Base-by-base conservation (phyloP, 2,113 vertebrate species). In the Corythaixoides concolor region DNA sequence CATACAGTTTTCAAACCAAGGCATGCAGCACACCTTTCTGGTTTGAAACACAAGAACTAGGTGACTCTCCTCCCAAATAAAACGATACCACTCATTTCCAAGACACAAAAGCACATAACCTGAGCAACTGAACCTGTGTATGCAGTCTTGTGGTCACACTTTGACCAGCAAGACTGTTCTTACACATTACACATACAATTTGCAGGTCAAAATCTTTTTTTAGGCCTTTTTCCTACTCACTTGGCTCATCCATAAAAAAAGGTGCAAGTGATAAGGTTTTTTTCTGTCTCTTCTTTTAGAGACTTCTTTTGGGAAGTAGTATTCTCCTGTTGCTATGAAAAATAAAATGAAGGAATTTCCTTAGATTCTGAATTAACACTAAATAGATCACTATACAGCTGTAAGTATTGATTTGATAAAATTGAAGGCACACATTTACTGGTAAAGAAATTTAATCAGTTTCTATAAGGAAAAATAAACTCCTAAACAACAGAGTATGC, bases 31-130 rank as follows among this genome's bases (percentile, higher is more conserved):
- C 19, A 56, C 2, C 18, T 63, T 72, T 43, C 28, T 12, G 43
- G 24, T 77, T 55, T 56, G 56, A 74, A 64, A 9, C 8, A 32
- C 9, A 32, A 45, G 28, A 32, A 24, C 9, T n/a, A 23, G 17
- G 24, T 20, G 13, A 14, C 19, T 45, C 24, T 33, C 5, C 11
- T 14, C 9, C 9, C 5, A 39, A 33, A 27, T 15, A 68, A 56
- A 58, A 15, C 1, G 2, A 18, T n/a, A 67, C 2, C 6, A 5
- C 3, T 4, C 7, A 8, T 64, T 81, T 66, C 19, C 8, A 39
- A 52, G 33, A 21, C 12, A 47, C 10, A 63, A 5, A 66, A 17
- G 15, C 21, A 47, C 12, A 13, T 55, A 43, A 79, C 50, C 10
- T 14, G 4, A 41, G 9, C 16, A 85, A 59, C 27, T 22, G 12